These are phyloP conservation scores for Catostomus latipinnis DNA, from an alignment of 2,797 vertebrate genomes.

Conservation along the genomic window DNA sequence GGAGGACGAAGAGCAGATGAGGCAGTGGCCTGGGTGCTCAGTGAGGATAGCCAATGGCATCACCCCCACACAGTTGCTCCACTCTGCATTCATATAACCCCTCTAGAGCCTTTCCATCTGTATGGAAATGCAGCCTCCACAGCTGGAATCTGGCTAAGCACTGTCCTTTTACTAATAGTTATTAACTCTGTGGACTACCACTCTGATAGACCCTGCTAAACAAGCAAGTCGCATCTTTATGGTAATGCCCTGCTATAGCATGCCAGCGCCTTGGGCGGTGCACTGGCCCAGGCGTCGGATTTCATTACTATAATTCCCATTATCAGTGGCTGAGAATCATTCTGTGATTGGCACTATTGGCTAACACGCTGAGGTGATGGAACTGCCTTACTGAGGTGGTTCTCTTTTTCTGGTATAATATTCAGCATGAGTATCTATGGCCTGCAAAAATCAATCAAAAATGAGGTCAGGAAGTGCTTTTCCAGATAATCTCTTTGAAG, in stretches of 20 bases:
- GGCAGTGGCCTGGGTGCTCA: conserved; percentile 46
- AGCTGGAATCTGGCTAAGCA: conserved; percentile 96
- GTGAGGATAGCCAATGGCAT: conserved; percentile 64
- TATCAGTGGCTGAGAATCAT: conserved; percentile 79
- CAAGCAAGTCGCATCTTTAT: conserved; percentile 83
- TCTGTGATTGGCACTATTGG: conserved; percentile 74
- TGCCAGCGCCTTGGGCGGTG: conserved; percentile 73
- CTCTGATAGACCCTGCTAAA: conserved; percentile 77
- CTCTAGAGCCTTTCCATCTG: conserved; percentile 99
- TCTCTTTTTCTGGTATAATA: background rate
- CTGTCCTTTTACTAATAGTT: conserved; percentile 99
- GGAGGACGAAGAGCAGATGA: conserved; percentile 48
- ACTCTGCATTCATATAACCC: conserved; percentile 88
- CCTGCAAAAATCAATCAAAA: background rate
- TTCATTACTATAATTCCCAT: conserved; percentile 85
- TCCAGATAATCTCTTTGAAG: background rate
- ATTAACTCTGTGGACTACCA: conserved; percentile 97
- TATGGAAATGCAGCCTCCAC: conserved; percentile 98
- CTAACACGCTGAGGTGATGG: conserved; percentile 70
- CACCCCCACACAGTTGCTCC: conserved; percentile 60
- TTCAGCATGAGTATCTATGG: conserved; percentile 5
- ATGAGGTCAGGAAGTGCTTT: background rate
- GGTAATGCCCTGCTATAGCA: conserved; percentile 79
- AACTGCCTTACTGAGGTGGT: conserved; percentile 57
- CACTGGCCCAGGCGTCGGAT: conserved; percentile 77